Conservation (phyloP, 2,888 invertebrate species). For the Ochropacha duplaris region DNA sequence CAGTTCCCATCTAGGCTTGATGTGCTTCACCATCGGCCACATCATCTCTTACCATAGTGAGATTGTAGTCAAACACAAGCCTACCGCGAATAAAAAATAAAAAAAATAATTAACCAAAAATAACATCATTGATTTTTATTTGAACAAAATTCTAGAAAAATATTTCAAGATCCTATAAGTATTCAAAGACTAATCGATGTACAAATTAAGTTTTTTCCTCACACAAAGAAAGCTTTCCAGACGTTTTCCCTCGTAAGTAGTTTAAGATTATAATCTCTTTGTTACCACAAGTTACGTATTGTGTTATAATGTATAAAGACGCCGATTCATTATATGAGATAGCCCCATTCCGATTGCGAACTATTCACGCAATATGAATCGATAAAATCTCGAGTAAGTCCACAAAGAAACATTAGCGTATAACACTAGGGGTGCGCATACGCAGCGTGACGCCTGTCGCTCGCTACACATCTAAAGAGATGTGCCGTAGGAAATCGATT, state of each 20-base stretch:
- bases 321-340: not conserved
- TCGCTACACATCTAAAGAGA: constrained; percentile 45
- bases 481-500: constrained; percentile 61
- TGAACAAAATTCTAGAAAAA: too few species aligned
- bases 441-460: constrained; percentile 63
- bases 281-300: not conserved
- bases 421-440: constrained; percentile 59
- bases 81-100: too few species aligned
- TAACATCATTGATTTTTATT: too few species aligned
- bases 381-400: constrained; percentile 24
- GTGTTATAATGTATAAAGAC: not conserved
- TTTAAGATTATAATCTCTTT: not conserved
- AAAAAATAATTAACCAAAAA: too few species aligned
- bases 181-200: too few species aligned
- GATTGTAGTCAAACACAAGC: too few species aligned
- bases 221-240: not conserved
- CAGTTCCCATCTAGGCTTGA: too few species aligned
- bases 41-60: too few species aligned
- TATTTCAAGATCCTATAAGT: too few species aligned
- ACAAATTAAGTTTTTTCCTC: not conserved
- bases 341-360: constrained; percentile 2
- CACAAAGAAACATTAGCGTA: constrained; percentile 31
- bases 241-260: not conserved
- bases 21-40: too few species aligned
- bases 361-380: constrained; percentile 16